Conservation (phyloP, 2,797 vertebrate species). For the Argentina silus region DNA sequence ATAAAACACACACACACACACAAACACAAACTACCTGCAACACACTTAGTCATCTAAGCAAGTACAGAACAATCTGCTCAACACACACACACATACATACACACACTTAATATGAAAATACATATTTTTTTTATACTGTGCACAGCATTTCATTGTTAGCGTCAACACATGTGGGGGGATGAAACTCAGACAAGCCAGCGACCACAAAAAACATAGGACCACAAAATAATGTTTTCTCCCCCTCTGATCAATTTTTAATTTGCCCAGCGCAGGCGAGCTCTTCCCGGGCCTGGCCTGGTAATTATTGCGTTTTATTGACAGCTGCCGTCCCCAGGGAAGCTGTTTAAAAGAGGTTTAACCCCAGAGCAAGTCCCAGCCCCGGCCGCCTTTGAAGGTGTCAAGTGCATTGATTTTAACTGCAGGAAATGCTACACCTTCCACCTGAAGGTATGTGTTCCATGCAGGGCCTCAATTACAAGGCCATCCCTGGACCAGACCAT, state of each 20-base stretch:
- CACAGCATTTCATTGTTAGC: conserved; percentile 58
- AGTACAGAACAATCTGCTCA: neutral
- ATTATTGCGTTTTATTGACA: conserved; percentile 94
- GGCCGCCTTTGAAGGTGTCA: conserved; percentile 88
- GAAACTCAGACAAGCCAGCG: too few relatives aligned
- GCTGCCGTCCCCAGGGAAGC: conserved; percentile 85
- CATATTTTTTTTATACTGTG: conserved; percentile 57
- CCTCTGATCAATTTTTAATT: conserved; percentile 87
- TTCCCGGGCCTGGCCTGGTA: conserved; percentile 80
- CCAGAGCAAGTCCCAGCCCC: conserved; percentile 86
- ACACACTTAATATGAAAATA: conserved; percentile 73
- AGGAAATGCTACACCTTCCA: conserved; percentile 84
- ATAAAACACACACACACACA: conserved; percentile 26
- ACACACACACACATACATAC: conserved; percentile 29
- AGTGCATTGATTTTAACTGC: conserved; percentile 90
- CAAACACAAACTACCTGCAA: conserved; percentile 12
- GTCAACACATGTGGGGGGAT: conserved; percentile 30
- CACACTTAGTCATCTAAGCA: conserved; percentile 10
- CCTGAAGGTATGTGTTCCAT: conserved; percentile 74
- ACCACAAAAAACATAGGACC: too few relatives aligned
- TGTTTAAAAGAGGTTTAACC: conserved; percentile 95
- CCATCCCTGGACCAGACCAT: conserved; percentile 61
- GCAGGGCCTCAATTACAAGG: conserved; percentile 78
- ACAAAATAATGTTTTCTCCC: conserved; percentile 82
- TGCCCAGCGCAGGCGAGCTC: conserved; percentile 73